Percentiles rank a stretch among this genome's conserved stretches.
Conservation (phyloP, 30 jellyfish, hydroid and myxozoan species). For the Aurelia aurita complex sp. Pacific region DNA sequence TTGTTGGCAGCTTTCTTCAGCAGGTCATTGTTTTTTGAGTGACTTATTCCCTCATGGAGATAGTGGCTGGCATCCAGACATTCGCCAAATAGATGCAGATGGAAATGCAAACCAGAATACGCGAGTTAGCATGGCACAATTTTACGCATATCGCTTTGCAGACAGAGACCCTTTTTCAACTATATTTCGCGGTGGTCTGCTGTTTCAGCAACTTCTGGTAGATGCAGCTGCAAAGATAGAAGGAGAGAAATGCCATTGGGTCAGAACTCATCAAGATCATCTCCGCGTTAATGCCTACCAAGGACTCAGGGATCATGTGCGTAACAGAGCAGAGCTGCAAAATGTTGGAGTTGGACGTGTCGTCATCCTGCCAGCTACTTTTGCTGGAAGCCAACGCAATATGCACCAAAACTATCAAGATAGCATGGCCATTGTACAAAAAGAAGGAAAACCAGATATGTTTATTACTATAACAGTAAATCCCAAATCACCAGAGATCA, state of each 20-base stretch:
- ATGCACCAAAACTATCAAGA: slow-evolving; percentile 44
- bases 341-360: slow-evolving; percentile 36
- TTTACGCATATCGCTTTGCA: neutral
- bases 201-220: neutral
- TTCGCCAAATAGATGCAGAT: neutral
- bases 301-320: slow-evolving; percentile 5
- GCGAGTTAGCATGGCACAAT: neutral
- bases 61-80: slow-evolving; percentile 7
- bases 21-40: no score
- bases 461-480: neutral
- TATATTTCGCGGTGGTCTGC: neutral
- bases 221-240: neutral
- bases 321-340: neutral
- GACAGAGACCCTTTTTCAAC: neutral
- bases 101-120: neutral
- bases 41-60: slow-evolving; percentile 31
- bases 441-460: neutral
- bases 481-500: neutral
- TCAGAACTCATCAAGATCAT: neutral
- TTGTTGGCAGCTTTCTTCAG: no score
- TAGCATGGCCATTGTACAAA: slow-evolving; percentile 34
- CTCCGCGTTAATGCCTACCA: neutral
- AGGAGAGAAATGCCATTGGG: neutral
- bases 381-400: slow-evolving; percentile 34
- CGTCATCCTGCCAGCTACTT: slow-evolving; percentile 40